Conservation (phyloP, 2,888 invertebrate genomes). For the Macrophya annulata region DNA sequence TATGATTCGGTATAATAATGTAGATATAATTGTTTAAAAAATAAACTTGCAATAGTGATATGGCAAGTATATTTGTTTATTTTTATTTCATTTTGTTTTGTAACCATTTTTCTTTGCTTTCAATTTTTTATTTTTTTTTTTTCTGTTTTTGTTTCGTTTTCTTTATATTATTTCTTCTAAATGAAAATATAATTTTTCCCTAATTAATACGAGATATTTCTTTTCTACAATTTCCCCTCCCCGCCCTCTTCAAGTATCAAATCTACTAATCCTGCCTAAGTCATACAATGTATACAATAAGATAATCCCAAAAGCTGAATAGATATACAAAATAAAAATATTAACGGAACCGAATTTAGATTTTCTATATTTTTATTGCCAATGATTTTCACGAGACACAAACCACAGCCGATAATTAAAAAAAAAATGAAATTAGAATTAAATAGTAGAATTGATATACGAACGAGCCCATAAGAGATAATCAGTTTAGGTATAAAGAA, state of each 20-base stretch:
- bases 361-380: neutral
- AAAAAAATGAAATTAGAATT: constrained; percentile 58
- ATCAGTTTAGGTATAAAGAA: neutral
- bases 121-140: constrained; percentile 47
- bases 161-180: neutral
- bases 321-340: neutral
- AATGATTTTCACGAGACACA: neutral
- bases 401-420: neutral
- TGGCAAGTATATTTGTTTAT: constrained; percentile 56
- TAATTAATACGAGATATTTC: constrained; percentile 46
- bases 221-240: constrained; percentile 5
- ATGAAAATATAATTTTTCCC: constrained; percentile 41
- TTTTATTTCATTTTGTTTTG: constrained; percentile 27
- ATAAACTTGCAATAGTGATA: constrained; percentile 59
- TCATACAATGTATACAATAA: neutral
- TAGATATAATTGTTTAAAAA: constrained; percentile 57
- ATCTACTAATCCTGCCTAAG: neutral
- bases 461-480: neutral
- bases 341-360: neutral
- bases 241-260: neutral
- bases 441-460: constrained; percentile 34
- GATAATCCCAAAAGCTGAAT: neutral
- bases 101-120: neutral
- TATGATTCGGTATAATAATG: constrained; percentile 33
- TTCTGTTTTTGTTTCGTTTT: neutral